Evolutionary conservation across 1,140 invertebrate species (phyloP).

Genomic region (Carcinoscorpius rotundicauda): DNA sequence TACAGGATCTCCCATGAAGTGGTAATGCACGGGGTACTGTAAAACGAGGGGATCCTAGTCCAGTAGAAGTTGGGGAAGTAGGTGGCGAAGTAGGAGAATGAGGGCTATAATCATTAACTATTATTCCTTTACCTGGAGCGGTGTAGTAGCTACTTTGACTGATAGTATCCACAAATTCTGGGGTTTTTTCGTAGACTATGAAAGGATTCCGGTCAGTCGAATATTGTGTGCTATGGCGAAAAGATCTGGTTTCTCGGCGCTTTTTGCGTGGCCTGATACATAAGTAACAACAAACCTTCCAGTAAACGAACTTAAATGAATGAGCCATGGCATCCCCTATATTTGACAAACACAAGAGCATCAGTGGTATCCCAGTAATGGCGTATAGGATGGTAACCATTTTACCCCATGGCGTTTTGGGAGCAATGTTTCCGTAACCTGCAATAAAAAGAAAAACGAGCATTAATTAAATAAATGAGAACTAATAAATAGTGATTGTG

Average conservation of each 20-base stretch:
- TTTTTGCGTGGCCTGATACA: slow-evolving; percentile 21
- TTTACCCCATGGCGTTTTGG: slow-evolving; percentile 81
- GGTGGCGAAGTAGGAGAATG: not conserved
- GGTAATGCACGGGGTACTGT: not conserved
- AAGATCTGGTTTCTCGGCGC: slow-evolving; percentile 5
- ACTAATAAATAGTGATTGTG: too few species aligned
- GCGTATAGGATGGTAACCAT: slow-evolving; percentile 92
- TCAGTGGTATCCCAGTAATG: slow-evolving; percentile 84
- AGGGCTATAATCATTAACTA: not conserved
- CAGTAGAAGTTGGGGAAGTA: not conserved
- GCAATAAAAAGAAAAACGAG: slow-evolving; percentile 25
- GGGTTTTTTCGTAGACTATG: not conserved
- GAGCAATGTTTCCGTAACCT: slow-evolving; percentile 95
- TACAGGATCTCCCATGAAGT: not conserved
- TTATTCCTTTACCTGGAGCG: not conserved
- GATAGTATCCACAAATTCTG: not conserved
- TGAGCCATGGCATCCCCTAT: slow-evolving; percentile 94
- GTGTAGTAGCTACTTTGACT: not conserved
- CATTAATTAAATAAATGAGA: too few species aligned
- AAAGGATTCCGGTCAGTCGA: too few species aligned
- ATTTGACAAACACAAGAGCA: slow-evolving; percentile 85
- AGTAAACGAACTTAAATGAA: slow-evolving; percentile 81
- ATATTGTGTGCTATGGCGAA: not conserved
- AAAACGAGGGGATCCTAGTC: not conserved
- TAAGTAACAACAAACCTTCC: slow-evolving; percentile 62